These are phyloP conservation scores for Mythimna pallens DNA, from an alignment of 2,888 invertebrate genomes.

Conservation along the genomic window DNA sequence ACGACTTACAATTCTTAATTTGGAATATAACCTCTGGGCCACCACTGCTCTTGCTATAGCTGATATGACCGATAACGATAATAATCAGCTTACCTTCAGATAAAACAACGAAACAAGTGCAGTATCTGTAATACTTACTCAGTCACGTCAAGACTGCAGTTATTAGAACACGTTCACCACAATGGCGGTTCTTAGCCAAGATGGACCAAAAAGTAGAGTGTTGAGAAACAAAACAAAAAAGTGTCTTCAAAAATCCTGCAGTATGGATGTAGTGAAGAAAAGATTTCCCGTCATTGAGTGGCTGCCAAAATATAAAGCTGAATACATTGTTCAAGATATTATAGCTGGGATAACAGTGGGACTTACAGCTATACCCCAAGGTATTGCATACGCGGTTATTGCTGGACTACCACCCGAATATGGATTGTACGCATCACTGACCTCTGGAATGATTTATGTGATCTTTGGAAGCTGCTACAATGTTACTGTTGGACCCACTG, in stretches of 20 bases:
- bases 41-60: background rate
- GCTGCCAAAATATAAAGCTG: constrained; percentile 93
- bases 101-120: constrained; percentile 15
- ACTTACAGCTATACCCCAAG: constrained; percentile 96
- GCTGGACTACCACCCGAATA: constrained; percentile 94
- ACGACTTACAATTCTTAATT: no score
- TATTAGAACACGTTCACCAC: constrained; percentile 34
- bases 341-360: constrained; percentile 97
- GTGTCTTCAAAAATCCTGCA: constrained; percentile 79
- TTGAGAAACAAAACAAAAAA: constrained; percentile 69
- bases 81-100: constrained; percentile 28
- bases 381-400: constrained; percentile 95
- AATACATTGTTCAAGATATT: constrained; percentile 93
- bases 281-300: constrained; percentile 93
- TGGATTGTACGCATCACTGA: constrained; percentile 97
- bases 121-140: background rate
- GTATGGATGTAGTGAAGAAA: constrained; percentile 83
- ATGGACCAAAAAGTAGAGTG: constrained; percentile 53
- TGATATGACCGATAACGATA: constrained; percentile 49
- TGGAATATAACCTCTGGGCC: no score
- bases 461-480: constrained; percentile 96
- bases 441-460: constrained; percentile 97
- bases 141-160: constrained; percentile 18
- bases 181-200: constrained; percentile 41
- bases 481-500: constrained; percentile 95